Evolutionary conservation across 2,888 invertebrate species (phyloP).

Genomic region (Yponomeuta cagnagella): DNA sequence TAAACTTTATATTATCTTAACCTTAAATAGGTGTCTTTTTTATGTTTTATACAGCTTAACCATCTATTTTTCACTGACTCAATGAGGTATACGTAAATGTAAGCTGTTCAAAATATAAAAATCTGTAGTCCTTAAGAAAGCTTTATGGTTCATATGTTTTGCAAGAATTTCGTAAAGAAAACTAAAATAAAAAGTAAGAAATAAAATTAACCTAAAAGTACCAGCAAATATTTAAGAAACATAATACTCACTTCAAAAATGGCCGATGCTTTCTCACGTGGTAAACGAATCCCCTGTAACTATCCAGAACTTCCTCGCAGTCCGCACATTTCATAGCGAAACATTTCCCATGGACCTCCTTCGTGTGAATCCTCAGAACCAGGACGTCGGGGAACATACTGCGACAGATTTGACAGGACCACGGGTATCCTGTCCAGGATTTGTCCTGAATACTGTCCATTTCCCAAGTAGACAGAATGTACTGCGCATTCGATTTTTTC

Average conservation of each 20-base stretch:
- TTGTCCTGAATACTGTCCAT: background rate
- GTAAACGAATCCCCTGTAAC: constrained; percentile 72
- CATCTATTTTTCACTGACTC: too few relatives aligned
- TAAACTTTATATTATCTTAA: too few relatives aligned
- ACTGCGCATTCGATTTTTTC: background rate
- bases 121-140: too few relatives aligned
- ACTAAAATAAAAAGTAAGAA: too few relatives aligned
- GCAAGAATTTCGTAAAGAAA: too few relatives aligned
- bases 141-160: too few relatives aligned
- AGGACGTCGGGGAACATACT: background rate
- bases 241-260: constrained; percentile 48
- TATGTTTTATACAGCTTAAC: too few relatives aligned
- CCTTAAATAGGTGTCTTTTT: too few relatives aligned
- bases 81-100: too few relatives aligned
- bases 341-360: constrained; percentile 64
- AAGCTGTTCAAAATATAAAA: too few relatives aligned
- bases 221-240: background rate
- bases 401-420: constrained; percentile 4
- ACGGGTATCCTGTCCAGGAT: constrained; percentile 4
- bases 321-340: constrained; percentile 73
- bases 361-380: constrained; percentile 63
- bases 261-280: constrained; percentile 71
- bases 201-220: too few relatives aligned
- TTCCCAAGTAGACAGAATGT: background rate
- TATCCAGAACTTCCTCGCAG: constrained; percentile 74